A percentile compares a stretch with the other conserved stretches of the same genome.
Conservation (phyloP, 2,888 invertebrate genomes). For the Parochlus steinenii region DNA sequence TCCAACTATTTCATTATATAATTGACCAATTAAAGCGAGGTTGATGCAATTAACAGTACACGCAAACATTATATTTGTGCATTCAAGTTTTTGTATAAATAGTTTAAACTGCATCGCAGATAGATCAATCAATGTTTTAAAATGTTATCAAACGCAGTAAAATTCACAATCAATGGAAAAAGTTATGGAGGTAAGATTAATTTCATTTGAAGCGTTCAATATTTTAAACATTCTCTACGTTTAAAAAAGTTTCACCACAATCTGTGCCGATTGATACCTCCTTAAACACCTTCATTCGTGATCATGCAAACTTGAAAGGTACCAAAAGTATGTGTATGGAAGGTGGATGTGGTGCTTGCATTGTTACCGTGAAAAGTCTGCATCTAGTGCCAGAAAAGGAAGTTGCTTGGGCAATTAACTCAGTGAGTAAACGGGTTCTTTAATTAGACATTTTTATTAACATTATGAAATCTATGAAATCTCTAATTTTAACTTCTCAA, state of each 20-base stretch:
- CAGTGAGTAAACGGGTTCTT: too few species aligned
- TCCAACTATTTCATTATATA: too few species aligned
- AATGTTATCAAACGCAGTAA: constrained; percentile 21
- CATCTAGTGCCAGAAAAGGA: constrained; percentile 34
- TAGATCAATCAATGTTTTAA: too few species aligned
- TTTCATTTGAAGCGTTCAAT: too few species aligned
- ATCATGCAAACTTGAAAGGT: constrained; percentile 38
- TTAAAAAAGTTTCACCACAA: constrained; percentile 6
- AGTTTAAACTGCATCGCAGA: too few species aligned
- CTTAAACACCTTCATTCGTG: constrained; percentile 41
- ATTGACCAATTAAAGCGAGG: too few species aligned
- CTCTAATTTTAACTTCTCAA: neutral
- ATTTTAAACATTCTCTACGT: too few species aligned
- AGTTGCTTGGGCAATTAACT: constrained; percentile 42
- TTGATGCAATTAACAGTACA: too few species aligned
- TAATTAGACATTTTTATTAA: too few species aligned
- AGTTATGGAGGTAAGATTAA: constrained; percentile 19
- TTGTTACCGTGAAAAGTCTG: constrained; percentile 30
- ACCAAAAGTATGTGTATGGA: constrained; percentile 51
- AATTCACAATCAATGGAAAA: constrained; percentile 21
- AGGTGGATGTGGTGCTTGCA: constrained; percentile 50
- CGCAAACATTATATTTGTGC: too few species aligned
- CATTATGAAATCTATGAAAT: constrained; percentile 17
- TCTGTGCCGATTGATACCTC: constrained; percentile 28
- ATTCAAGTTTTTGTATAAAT: too few species aligned